These are phyloP conservation scores for Drosophila monieri DNA, from an alignment of 2,888 invertebrate genomes.

Conservation along the genomic window DNA sequence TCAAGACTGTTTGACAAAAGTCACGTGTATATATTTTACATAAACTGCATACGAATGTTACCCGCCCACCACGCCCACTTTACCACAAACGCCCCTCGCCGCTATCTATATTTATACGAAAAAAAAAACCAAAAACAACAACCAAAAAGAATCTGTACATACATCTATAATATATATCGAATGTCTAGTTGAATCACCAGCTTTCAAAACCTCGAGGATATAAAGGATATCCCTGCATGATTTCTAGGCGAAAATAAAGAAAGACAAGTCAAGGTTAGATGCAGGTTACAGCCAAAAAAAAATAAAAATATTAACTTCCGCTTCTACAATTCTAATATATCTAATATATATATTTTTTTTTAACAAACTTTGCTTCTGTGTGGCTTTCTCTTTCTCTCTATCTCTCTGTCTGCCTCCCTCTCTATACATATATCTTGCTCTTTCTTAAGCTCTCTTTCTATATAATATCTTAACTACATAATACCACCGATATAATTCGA, in stretches of 20 bases:
- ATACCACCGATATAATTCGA: slow-evolving; percentile 8
- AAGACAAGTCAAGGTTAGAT: neutral
- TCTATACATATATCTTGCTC: slow-evolving; percentile 7
- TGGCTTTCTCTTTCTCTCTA: slow-evolving; percentile 18
- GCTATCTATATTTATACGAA: slow-evolving; percentile 14
- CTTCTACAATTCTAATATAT: slow-evolving; percentile 3
- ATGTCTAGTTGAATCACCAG: slow-evolving; percentile 32
- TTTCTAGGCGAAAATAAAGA: slow-evolving; percentile 1
- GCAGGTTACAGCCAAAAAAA: neutral
- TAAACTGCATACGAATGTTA: slow-evolving; percentile 51
- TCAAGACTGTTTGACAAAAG: slow-evolving; percentile 15
- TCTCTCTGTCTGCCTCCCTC: slow-evolving; percentile 2
- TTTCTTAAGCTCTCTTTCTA: slow-evolving; percentile 7
- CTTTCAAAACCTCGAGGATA: neutral
- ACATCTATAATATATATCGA: slow-evolving; percentile 9
- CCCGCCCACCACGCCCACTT: slow-evolving; percentile 25
- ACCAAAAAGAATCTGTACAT: slow-evolving; percentile 36
- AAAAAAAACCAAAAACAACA: slow-evolving; percentile 14
- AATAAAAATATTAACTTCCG: neutral
- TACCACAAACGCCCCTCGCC: slow-evolving; percentile 37
- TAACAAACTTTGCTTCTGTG: slow-evolving; percentile 24
- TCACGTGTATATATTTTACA: slow-evolving; percentile 73
- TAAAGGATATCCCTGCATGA: slow-evolving; percentile 26
- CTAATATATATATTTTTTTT: slow-evolving; percentile 1
- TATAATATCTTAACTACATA: neutral